phyloP scores from a whole-genome alignment of 2,797 vertebrate genomes.

The Scomberomorus guttatus region DNA sequence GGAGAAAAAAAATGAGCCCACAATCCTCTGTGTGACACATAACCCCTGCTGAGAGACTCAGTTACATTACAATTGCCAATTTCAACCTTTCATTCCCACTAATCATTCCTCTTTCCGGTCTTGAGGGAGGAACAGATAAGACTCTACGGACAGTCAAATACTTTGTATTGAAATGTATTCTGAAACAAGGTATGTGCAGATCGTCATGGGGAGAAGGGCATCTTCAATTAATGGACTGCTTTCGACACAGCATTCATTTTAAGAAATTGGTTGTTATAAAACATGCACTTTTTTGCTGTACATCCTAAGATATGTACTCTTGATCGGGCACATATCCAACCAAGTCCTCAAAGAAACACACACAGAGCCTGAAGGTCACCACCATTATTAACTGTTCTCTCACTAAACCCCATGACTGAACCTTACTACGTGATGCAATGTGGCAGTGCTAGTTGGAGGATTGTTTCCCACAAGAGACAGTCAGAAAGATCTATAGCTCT shows the following conservation, averaged over 20 bases:
- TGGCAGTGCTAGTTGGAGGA: neutral
- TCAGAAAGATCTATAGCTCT: neutral
- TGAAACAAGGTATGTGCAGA: neutral
- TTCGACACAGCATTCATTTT: constrained; percentile 9
- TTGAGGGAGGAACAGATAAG: constrained; percentile 18
- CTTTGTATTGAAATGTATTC: constrained; percentile 7
- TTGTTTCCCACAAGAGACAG: constrained; percentile 20
- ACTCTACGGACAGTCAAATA: constrained; percentile 13
- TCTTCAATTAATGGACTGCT: neutral
- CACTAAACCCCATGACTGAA: neutral
- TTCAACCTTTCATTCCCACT: constrained; percentile 46
- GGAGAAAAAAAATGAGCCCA: constrained; percentile 44
- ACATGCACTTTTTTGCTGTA: fast-evolving
- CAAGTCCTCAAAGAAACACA: neutral
- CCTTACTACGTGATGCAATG: constrained; percentile 16
- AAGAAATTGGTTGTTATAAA: neutral
- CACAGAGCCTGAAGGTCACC: constrained; percentile 14
- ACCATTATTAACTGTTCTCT: neutral
- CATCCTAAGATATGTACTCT: constrained; percentile 2
- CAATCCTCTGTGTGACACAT: constrained; percentile 42
- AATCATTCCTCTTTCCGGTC: constrained; percentile 25
- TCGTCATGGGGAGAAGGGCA: neutral
- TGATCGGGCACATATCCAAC: neutral
- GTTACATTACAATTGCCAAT: constrained; percentile 45
- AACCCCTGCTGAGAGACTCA: constrained; percentile 40